Percentiles rank a stretch among this genome's conserved stretches.
Evolutionary conservation across 2,888 invertebrate genomes (phyloP).

Genomic region (Himalopsyche anomala): DNA sequence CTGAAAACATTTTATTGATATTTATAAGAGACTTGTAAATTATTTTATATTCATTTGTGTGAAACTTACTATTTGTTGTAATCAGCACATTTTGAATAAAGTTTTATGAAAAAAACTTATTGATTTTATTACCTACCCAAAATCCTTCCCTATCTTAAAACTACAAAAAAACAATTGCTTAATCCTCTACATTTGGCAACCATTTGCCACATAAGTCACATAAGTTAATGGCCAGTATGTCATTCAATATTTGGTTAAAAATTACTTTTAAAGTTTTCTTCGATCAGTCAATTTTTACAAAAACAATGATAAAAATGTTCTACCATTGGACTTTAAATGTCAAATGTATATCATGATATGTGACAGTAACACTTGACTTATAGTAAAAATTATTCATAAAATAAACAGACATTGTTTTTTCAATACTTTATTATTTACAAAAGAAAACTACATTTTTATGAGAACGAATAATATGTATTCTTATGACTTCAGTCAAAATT

Average conservation of each 20-base stretch:
- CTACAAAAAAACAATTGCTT: too few relatives aligned
- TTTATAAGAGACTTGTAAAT: conserved; percentile 44
- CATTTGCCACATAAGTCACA: too few relatives aligned
- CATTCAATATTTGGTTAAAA: too few relatives aligned
- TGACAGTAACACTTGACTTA: too few relatives aligned
- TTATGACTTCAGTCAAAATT: conserved; percentile 18
- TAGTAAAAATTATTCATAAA: too few relatives aligned
- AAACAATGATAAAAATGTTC: too few relatives aligned
- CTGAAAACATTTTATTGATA: conserved; percentile 50
- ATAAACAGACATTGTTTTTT: neutral
- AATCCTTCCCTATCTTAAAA: neutral
- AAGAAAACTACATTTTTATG: conserved; percentile 27
- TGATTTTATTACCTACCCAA: conserved; percentile 44
- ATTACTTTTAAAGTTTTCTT: too few relatives aligned
- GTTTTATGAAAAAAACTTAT: conserved; percentile 44
- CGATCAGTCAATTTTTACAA: too few relatives aligned
- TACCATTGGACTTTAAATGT: too few relatives aligned
- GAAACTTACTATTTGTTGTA: conserved; percentile 41
- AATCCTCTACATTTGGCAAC: too few relatives aligned
- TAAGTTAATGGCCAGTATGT: too few relatives aligned
- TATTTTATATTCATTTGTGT: conserved; percentile 50
- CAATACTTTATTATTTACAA: conserved; percentile 48
- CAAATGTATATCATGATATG: too few relatives aligned
- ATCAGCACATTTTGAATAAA: conserved; percentile 50
- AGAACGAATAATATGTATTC: conserved; percentile 24